phyloP scores from a whole-genome alignment of 2,888 invertebrate genomes.

The Synanthedon formicaeformis region DNA sequence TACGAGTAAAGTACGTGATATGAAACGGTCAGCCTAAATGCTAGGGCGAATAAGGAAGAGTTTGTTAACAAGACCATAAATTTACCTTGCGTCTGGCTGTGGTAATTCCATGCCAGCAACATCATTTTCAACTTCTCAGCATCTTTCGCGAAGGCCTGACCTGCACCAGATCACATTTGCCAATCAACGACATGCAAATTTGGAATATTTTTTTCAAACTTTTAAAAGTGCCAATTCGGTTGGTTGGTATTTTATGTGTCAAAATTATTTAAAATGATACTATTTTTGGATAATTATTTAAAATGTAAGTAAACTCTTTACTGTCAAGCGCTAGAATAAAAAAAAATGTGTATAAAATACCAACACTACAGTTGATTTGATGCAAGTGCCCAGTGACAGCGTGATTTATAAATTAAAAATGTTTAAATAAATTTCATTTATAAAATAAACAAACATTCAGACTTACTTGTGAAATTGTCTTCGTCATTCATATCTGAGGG shows the following conservation, averaged over 20 bases:
- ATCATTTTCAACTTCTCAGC: constrained; percentile 89
- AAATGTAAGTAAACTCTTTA: too few relatives aligned
- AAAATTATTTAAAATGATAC: constrained; percentile 2
- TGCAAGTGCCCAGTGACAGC: constrained; percentile 50
- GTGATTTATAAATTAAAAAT: not conserved
- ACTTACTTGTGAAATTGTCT: constrained; percentile 78
- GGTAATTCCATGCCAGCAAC: constrained; percentile 90
- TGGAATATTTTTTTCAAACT: constrained; percentile 20
- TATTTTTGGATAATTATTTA: too few relatives aligned
- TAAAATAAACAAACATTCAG: constrained; percentile 1
- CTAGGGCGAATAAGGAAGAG: too few relatives aligned
- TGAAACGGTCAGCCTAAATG: too few relatives aligned
- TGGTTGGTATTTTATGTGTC: constrained; percentile 32
- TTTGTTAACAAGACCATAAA: not conserved
- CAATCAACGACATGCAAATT: constrained; percentile 46
- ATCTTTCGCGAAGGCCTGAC: constrained; percentile 78
- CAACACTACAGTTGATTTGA: constrained; percentile 51
- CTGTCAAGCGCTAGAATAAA: too few relatives aligned
- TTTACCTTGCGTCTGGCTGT: constrained; percentile 80
- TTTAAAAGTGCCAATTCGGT: constrained; percentile 32
- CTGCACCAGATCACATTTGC: constrained; percentile 68
- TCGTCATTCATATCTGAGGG: constrained; percentile 78
- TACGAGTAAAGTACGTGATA: too few relatives aligned
- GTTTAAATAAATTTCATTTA: not conserved
- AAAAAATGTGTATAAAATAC: constrained; percentile 31